These are phyloP conservation scores for Parnassius orleans DNA, from an alignment of 2,888 invertebrate species.

Conservation along the genomic window DNA sequence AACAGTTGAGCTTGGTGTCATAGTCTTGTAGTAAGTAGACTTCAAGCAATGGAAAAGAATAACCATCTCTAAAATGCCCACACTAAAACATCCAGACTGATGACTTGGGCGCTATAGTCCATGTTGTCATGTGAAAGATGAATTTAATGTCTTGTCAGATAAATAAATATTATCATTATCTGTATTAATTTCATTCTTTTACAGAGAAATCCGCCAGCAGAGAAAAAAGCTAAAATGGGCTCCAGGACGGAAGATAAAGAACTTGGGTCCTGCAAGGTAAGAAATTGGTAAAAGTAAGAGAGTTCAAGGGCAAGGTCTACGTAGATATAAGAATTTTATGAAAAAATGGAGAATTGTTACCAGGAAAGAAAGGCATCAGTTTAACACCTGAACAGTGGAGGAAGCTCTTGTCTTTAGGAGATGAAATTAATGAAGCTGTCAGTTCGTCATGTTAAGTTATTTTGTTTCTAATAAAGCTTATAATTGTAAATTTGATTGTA, in stretches of 20 bases:
- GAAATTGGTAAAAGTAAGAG: constrained; percentile 88
- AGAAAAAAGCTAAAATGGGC: constrained; percentile 74
- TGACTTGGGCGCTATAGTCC: no score
- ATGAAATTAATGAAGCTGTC: constrained; percentile 85
- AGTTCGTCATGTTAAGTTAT: constrained; percentile 49
- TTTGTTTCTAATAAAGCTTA: constrained; percentile 33
- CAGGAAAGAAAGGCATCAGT: constrained; percentile 95
- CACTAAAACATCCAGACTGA: no score
- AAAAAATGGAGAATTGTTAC: constrained; percentile 88
- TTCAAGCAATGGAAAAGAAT: no score
- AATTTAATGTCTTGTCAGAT: no score
- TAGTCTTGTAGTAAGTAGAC: no score
- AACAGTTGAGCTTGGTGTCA: no score
- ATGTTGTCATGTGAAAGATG: no score
- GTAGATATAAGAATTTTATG: constrained; percentile 94
- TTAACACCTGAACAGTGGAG: constrained; percentile 89
- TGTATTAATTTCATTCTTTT: constrained; percentile 31
- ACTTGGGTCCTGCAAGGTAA: constrained; percentile 89
- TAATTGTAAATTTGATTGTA: neutral
- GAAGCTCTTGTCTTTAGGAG: constrained; percentile 83
- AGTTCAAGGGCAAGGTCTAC: constrained; percentile 91
- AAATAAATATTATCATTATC: no score
- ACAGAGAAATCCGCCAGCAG: constrained; percentile 78
- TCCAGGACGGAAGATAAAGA: constrained; percentile 78
- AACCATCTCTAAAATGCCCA: no score